These are phyloP conservation scores for Salvelinus fontinalis DNA, from an alignment of 2,113 vertebrate species.

Conservation along the genomic window DNA sequence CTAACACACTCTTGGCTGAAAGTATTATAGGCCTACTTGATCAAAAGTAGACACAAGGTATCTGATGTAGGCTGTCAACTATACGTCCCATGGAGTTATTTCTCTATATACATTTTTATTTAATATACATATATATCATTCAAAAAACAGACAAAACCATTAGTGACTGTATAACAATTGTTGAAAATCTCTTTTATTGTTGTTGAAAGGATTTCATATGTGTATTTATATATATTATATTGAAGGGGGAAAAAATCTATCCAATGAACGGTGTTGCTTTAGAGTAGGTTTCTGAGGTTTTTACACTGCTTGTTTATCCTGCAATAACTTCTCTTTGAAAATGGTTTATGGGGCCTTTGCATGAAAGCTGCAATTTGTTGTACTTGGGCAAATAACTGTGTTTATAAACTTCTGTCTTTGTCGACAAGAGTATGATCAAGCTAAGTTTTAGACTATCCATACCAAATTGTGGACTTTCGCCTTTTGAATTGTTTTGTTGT, in stretches of 20 bases:
- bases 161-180: conserved; percentile 73
- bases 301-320: conserved; percentile 83
- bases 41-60: too few species aligned
- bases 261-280: conserved; percentile 79
- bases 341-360: conserved; percentile 80
- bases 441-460: conserved; percentile 75
- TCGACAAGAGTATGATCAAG: conserved; percentile 65
- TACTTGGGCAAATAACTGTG: conserved; percentile 76
- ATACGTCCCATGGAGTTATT: conserved; percentile 64
- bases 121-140: conserved; percentile 30
- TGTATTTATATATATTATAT: conserved; percentile 88
- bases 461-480: conserved; percentile 77
- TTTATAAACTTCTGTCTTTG: conserved; percentile 67
- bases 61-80: conserved; percentile 40
- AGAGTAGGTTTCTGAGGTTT: conserved; percentile 80
- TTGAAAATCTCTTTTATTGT: conserved; percentile 75
- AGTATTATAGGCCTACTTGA: conserved; percentile 32
- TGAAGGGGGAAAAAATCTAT: conserved; percentile 76
- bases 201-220: conserved; percentile 76
- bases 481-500: conserved; percentile 74
- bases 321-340: conserved; percentile 79
- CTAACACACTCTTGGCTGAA: conserved; percentile 52
- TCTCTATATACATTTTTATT: conserved; percentile 69
- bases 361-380: conserved; percentile 82
- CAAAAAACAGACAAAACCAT: conserved; percentile 67